A percentile compares a stretch with the other conserved stretches of the same genome.
phyloP scores from a whole-genome alignment of 2,888 invertebrate species.

The Crematogaster levior region DNA sequence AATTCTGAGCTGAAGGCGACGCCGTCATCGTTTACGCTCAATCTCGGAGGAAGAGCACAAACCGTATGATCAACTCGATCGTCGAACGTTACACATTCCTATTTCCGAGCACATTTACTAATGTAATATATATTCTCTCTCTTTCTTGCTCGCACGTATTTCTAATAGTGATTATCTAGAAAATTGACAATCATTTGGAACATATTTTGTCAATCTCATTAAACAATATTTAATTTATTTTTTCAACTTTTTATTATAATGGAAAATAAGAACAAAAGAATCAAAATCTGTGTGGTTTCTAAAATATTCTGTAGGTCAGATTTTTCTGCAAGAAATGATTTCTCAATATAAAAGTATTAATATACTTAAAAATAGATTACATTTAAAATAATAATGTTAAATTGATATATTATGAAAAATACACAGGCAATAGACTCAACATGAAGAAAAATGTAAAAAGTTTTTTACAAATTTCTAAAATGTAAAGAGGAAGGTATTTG shows the following conservation, averaged over 20 bases:
- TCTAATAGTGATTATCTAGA: neutral
- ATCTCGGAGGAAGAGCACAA: constrained; percentile 25
- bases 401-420: too few species aligned
- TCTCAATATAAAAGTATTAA: neutral
- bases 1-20: constrained; percentile 53
- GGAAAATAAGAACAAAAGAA: neutral
- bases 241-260: neutral
- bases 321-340: neutral
- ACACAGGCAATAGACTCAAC: too few species aligned
- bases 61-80: neutral
- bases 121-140: neutral
- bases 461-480: too few species aligned
- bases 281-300: neutral
- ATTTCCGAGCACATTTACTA: constrained; percentile 4
- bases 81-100: constrained; percentile 23
- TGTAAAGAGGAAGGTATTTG: too few species aligned
- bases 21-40: constrained; percentile 40
- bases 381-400: too few species aligned
- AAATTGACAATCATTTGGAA: neutral
- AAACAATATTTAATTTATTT: neutral
- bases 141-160: neutral
- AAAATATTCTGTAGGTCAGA: neutral
- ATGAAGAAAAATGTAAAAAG: too few species aligned
- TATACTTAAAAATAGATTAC: too few species aligned
- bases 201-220: neutral